Evolutionary conservation across 2,113 vertebrate genomes (phyloP).

Genomic region (Xenus cinereus): DNA sequence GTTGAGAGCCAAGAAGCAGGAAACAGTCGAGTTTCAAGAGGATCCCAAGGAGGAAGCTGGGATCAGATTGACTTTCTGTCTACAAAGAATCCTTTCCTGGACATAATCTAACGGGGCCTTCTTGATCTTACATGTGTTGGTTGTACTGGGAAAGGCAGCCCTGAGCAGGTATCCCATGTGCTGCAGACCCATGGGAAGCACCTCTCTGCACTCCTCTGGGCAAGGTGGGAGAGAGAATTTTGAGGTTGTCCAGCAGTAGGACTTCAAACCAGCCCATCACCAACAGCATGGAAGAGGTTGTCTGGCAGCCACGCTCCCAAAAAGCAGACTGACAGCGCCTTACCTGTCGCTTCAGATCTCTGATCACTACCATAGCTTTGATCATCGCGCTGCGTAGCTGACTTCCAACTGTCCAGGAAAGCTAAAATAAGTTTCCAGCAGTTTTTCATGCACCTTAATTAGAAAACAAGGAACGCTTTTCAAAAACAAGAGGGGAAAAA

Average conservation of each 20-base stretch:
- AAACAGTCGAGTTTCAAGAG: not conserved
- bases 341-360: not conserved
- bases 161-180: not conserved
- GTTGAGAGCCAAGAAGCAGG: not conserved
- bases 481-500: not conserved
- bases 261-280: not conserved
- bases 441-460: slow-evolving; percentile 30
- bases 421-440: not conserved
- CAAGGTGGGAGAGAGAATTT: not conserved
- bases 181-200: not conserved
- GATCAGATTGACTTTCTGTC: not conserved
- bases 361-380: not conserved
- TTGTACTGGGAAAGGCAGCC: not conserved
- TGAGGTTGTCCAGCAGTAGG: not conserved
- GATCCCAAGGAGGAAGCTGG: not conserved
- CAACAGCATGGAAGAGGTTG: not conserved
- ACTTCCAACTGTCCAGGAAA: slow-evolving; percentile 6
- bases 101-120: not conserved
- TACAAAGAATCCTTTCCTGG: not conserved
- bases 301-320: not conserved
- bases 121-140: not conserved
- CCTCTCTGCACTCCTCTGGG: not conserved
- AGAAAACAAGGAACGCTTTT: slow-evolving; percentile 39
- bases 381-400: not conserved
- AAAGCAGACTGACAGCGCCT: not conserved